Conservation (phyloP, 2,888 invertebrate genomes). For the Eupithecia insigniata region DNA sequence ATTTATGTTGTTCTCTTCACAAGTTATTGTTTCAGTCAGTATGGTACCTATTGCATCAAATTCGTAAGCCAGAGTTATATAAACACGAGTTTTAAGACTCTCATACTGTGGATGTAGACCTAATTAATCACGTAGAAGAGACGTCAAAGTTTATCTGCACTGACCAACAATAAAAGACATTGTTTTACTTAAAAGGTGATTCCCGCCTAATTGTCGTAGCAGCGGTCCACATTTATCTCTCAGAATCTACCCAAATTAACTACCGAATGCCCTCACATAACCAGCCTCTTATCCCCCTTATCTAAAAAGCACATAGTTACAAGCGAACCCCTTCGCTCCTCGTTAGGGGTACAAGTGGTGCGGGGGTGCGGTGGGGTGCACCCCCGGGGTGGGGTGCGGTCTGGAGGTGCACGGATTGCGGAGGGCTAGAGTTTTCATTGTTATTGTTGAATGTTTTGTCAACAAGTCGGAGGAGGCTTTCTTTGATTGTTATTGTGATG, state of each 20-base stretch:
- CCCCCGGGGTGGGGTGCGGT: conserved; percentile 36
- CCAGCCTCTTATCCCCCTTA: conserved; percentile 43
- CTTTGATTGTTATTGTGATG: conserved; percentile 30
- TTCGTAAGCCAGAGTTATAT: background rate
- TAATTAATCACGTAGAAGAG: background rate
- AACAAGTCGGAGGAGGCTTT: conserved; percentile 39
- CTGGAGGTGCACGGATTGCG: conserved; percentile 47
- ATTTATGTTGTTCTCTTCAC: background rate
- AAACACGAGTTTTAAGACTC: background rate
- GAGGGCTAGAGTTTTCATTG: conserved; percentile 44
- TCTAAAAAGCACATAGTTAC: conserved; percentile 44
- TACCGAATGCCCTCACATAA: conserved; percentile 46
- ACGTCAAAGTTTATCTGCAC: background rate
- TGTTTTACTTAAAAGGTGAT: conserved; percentile 22
- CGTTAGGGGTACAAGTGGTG: conserved; percentile 60
- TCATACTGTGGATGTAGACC: background rate
- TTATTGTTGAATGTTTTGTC: conserved; percentile 46
- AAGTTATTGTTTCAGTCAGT: background rate
- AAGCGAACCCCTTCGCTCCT: conserved; percentile 61
- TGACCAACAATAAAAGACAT: conserved; percentile 5
- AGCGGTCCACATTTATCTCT: conserved; percentile 35
- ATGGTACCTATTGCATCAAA: background rate
- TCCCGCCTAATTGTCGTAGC: conserved; percentile 25
- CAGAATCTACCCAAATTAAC: conserved; percentile 45
- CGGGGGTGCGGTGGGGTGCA: conserved; percentile 42